Conservation (phyloP, 2,888 invertebrate genomes). For the Griposia aprilina region DNA sequence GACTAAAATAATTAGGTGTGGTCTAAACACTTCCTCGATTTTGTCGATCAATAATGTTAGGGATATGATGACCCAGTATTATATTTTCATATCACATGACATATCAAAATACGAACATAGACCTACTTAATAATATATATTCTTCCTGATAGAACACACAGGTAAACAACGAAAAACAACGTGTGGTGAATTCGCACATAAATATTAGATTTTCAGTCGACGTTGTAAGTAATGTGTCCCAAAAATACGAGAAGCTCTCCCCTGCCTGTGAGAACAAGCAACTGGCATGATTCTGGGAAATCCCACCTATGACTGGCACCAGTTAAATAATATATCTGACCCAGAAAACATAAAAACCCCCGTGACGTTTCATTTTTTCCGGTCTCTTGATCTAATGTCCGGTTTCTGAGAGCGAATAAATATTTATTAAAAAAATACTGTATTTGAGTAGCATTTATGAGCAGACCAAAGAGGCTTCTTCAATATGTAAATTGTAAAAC, state of each 20-base stretch:
- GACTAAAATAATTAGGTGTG: not conserved
- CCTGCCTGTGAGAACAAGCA: constrained; percentile 27
- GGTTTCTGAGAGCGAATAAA: not conserved
- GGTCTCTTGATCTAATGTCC: constrained; percentile 3
- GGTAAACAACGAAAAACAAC: constrained; percentile 37
- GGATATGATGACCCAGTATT: not conserved
- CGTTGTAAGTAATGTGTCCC: constrained; percentile 37
- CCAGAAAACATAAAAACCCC: constrained; percentile 40
- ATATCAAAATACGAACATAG: not conserved
- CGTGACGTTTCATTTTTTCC: constrained; percentile 36
- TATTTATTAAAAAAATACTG: not conserved
- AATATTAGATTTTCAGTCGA: constrained; percentile 50
- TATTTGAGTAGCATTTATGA: not conserved
- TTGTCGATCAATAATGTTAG: too few species aligned
- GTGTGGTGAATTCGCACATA: constrained; percentile 44
- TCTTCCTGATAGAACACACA: not conserved
- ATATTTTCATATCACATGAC: not conserved
- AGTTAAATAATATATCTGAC: constrained; percentile 56
- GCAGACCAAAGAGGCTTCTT: not conserved
- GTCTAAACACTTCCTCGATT: too few species aligned
- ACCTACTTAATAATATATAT: not conserved
- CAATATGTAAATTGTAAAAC: not conserved
- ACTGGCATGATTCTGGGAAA: constrained; percentile 48
- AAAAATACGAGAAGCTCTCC: constrained; percentile 33
- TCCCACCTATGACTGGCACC: constrained; percentile 45